Evolutionary conservation across 2,797 vertebrate species (phyloP), one percentile per base, ranked within the genome.

Genomic region (Oreochromis grahami): DNA sequence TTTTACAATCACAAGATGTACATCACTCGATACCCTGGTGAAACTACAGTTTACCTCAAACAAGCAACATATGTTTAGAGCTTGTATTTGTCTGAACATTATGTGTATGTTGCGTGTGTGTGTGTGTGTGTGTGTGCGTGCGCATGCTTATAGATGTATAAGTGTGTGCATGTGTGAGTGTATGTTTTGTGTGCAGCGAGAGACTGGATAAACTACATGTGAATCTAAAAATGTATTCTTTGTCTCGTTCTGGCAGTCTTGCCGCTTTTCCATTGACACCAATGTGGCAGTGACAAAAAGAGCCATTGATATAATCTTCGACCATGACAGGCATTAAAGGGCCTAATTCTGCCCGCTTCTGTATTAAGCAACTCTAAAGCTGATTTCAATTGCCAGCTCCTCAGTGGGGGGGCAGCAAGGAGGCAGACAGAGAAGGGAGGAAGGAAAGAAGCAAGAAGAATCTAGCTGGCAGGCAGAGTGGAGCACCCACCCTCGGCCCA

Each of bases 261-360:
- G 84, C 91, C 89, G 89, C 87, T 91, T 77, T 84, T 88, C 83
- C 90, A 90, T 91, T 94, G 93, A 94, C 89, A 90, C 88, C 86
- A 88, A 86, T 93, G 87, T 90, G 91, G 85, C 72, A 63, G 80
- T 83, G 86, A 94, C 91, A 95, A 95, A 94, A 93, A 95, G 91
- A 93, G 84, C 88, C 84, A 92, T 91, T 95, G 93, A 95, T 94
- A 93, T 93, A 92, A 95, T 95, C 91, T 93, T 91, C 81, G 90
- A 95, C 94, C 95, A 95, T 94, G 93, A 95, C 93, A 94, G 88
- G 94, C 91, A 96, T 95, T 96, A 95, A 93, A 93, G 88, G 91
- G 89, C 93, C 94, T 95, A 96, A 95, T 95, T 96, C 95, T 94
- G 91, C 94, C 95, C 82, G 89, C 93, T 95, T 93, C 95, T 96